Evolutionary conservation across 1,140 invertebrate genomes (phyloP), one percentile per base, ranked within the genome.

Genomic region (Bombus terrestris): DNA sequence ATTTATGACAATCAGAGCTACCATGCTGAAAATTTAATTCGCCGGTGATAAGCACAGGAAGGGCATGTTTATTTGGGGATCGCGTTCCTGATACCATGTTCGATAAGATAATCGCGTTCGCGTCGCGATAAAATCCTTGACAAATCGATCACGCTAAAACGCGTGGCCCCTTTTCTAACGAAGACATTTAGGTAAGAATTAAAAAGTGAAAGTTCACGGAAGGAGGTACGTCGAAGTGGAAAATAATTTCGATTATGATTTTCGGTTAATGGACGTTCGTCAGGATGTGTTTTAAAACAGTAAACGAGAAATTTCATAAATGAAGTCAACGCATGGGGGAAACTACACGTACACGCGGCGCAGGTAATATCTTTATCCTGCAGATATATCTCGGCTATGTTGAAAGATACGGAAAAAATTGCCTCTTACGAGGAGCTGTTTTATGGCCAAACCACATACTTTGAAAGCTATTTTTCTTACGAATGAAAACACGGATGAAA

Each of bases 21-120:
- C 25, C 62, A 4, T 0, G 32, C 22, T 28, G 37, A 79, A 75
- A 78, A 79, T 74, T 39, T 86, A 64, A 85, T 83, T 59, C 47
- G 37, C 0, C n/a, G 2, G 0, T 53, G 74, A 83, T 62, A 74
- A 69, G 9, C 18, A 32, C 28, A 41, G 5, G 18, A n/a, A 28
- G n/a, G 39, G 37, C 32, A 25, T 75, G n/a, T 87, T 87, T 86
- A 83, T 87, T 80, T 74, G 32, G 22, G 18, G 62, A 32, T 35
- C 47, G 71, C 43, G 71, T 80, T 86, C 62, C 25, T 18, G 39
- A 15, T 53, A 53, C 6, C 25, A 15, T 43, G 22, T 2, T 0
- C 39, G 71, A 86, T 77, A 74, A 78, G 47, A 18, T 37, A 25
- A 73, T 69, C n/a, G 74, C 25, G 57, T 71, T 43, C 39, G 37